These are phyloP conservation scores for Coboldia fuscipes DNA, from an alignment of 1,140 invertebrate species.

Conservation along the genomic window DNA sequence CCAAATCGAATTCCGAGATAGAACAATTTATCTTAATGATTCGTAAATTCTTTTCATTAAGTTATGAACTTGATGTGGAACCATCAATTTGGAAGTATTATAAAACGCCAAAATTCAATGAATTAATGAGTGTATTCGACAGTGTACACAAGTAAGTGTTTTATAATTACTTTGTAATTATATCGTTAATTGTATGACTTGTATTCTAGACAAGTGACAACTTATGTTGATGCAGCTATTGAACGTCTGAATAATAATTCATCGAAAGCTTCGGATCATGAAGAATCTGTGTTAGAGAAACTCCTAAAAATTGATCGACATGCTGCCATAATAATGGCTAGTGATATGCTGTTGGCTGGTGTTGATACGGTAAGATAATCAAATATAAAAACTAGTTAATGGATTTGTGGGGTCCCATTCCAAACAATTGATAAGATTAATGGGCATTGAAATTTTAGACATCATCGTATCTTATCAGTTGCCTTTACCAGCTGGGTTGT, in stretches of 20 bases:
- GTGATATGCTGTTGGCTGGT: slow-evolving; percentile 20
- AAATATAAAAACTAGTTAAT: not conserved
- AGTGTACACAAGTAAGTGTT: slow-evolving; percentile 7
- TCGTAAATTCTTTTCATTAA: no score
- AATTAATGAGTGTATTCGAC: slow-evolving; percentile 23
- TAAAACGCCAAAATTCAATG: slow-evolving; percentile 29
- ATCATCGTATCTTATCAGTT: not conserved
- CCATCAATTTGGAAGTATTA: slow-evolving; percentile 37
- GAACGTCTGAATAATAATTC: slow-evolving; percentile 10
- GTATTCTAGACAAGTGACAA: not conserved
- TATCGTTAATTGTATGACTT: not conserved
- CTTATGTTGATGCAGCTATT: slow-evolving; percentile 12
- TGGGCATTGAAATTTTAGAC: not conserved
- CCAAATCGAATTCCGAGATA: no score
- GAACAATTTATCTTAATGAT: no score
- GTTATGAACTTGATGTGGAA: slow-evolving; percentile 32
- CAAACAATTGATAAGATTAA: no score
- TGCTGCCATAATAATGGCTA: slow-evolving; percentile 22
- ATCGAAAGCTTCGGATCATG: slow-evolving; percentile 7
- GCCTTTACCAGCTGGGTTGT: not conserved
- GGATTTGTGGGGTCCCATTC: no score
- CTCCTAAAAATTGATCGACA: slow-evolving; percentile 22
- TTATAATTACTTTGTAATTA: no score
- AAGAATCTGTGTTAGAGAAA: slow-evolving; percentile 19
- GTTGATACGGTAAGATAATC: slow-evolving; percentile 15